These are phyloP conservation scores for Megalonaias nervosa DNA, from an alignment of 1,140 invertebrate species.

Conservation along the genomic window DNA sequence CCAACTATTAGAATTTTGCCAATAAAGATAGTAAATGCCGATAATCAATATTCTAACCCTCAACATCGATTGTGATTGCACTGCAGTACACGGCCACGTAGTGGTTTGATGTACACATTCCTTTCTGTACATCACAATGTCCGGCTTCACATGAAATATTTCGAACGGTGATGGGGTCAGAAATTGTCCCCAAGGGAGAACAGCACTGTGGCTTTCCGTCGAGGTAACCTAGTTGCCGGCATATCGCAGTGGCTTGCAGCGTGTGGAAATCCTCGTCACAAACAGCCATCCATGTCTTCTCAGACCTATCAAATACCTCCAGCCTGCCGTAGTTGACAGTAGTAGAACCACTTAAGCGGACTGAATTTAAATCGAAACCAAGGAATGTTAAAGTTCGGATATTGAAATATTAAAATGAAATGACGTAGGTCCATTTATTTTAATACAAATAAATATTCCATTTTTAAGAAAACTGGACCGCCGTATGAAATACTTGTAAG, in stretches of 20 bases:
- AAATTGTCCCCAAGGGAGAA: constrained; percentile 10
- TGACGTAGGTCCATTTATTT: too few species aligned
- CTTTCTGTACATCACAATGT: constrained; percentile 22
- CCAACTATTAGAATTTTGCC: too few species aligned
- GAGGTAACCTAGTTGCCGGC: constrained; percentile 44
- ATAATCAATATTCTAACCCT: constrained; percentile 1
- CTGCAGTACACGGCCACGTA: constrained; percentile 27
- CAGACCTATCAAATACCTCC: constrained; percentile 33
- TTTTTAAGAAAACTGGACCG: too few species aligned
- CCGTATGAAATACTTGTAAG: too few species aligned
- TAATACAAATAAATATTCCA: too few species aligned
- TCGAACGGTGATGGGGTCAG: not conserved
- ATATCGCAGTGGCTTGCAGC: constrained; percentile 33
- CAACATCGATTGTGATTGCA: not conserved
- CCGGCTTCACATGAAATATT: constrained; percentile 6
- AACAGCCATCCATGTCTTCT: constrained; percentile 35
- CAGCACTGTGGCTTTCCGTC: constrained; percentile 26
- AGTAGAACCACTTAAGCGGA: constrained; percentile 14
- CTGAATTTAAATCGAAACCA: not conserved
- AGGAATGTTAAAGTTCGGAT: too few species aligned
- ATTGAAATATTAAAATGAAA: too few species aligned
- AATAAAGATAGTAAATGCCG: too few species aligned
- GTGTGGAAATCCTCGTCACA: constrained; percentile 34
- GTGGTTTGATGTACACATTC: constrained; percentile 9
- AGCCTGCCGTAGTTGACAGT: constrained; percentile 71